Percentiles rank a stretch among this genome's conserved stretches.
phyloP scores from a whole-genome alignment of 2,113 vertebrate genomes.

The Mobula birostris region DNA sequence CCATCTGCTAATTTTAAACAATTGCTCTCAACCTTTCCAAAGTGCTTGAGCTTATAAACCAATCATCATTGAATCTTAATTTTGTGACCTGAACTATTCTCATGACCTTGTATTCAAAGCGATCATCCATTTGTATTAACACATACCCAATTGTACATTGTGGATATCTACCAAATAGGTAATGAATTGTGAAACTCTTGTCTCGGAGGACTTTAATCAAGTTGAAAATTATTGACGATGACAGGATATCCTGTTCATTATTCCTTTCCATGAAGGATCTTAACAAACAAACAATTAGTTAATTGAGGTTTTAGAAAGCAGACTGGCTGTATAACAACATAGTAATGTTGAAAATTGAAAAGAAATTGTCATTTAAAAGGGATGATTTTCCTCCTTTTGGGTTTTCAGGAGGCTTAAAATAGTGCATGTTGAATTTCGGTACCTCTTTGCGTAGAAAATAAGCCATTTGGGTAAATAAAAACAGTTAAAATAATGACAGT shows the following conservation, averaged over 20 bases:
- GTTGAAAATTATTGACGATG: no score
- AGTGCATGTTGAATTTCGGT: not conserved
- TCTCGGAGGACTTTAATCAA: no score
- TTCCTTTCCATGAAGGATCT: not conserved
- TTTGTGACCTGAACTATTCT: not conserved
- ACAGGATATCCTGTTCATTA: not conserved
- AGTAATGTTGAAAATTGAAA: not conserved
- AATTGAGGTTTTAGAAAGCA: not conserved
- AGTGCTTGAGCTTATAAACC: not conserved
- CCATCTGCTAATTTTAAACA: not conserved
- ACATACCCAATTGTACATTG: not conserved
- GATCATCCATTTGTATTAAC: not conserved
- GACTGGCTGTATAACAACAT: not conserved
- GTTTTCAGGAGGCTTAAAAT: not conserved
- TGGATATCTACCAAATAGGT: not conserved
- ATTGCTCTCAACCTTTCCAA: not conserved
- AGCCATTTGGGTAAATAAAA: not conserved
- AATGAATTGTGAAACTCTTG: not conserved
- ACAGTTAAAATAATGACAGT: not conserved
- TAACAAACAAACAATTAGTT: not conserved
- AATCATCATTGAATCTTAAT: not conserved
- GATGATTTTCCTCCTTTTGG: not conserved
- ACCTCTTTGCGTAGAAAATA: not conserved
- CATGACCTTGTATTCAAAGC: not conserved
- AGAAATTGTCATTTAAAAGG: not conserved